Evolutionary conservation across 1,140 invertebrate species (phyloP), one percentile per base, ranked within the genome.

Genomic region (Leptinotarsa texana): DNA sequence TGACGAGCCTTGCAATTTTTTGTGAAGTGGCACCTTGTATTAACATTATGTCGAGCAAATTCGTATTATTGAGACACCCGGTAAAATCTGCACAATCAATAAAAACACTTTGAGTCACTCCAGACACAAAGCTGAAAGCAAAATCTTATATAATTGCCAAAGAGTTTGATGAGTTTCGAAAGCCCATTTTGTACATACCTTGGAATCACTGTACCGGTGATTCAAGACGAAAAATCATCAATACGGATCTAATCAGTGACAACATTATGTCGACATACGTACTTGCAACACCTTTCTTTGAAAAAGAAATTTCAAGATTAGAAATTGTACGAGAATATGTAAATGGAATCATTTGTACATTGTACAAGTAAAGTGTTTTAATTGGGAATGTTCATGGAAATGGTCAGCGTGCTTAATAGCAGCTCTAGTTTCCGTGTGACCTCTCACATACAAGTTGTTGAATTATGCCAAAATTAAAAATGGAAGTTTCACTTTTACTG

Each of bases 231-330:
- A 27, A 65, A 24, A 21, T 4, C 6, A 21, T 21, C 13, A 22
- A 65, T 21, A 65, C 24, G 63, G 18, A 22, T 65, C 21, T 62
- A 62, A n/a, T 62, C 63, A 65, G 18, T 27, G 22, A 21, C 18
- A 65, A 21, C 18, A 27, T 21, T 17, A 65, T 65, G 63, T 65
- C 63, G 63, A 24, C 63, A 65, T 21, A 57, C 6, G 15, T 21
- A 65, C 6, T 22, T 27, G 21, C 18, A 65, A 65, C 63, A 65
- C 63, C 63, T 65, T 65, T 65, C 73, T 69, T 74, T 63, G 65
- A 66, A 74, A 69, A 33, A 66, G 66, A 49, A 69, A 69, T 74
- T 69, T 48, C 63, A 69, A 69, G 62, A 69, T 69, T 51, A 22
- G 33, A 47, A 57, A 69, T 13, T 69, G 49, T 69, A 68, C 69